Conservation (phyloP, 2,113 vertebrate genomes). For the Ageneiosus marmoratus region DNA sequence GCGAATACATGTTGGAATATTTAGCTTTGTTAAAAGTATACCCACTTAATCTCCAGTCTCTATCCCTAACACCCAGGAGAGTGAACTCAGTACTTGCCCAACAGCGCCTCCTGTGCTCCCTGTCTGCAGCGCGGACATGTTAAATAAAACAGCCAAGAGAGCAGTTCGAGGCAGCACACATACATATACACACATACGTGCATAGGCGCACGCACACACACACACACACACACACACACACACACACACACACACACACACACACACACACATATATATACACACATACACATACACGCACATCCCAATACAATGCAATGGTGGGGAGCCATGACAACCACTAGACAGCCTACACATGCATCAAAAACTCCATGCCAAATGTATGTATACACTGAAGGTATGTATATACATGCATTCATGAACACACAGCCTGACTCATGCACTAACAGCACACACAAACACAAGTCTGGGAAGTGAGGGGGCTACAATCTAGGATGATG, state of each 20-base stretch:
- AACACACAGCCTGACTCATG: constrained; percentile 34
- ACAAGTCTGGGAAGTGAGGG: constrained; percentile 14
- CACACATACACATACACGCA: not conserved
- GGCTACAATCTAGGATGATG: constrained; percentile 46
- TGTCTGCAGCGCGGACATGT: constrained; percentile 50
- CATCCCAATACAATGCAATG: constrained; percentile 26
- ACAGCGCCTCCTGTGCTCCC: constrained; percentile 45
- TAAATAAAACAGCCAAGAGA: constrained; percentile 43
- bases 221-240: not conserved
- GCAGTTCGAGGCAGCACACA: not conserved
- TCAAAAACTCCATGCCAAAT: constrained; percentile 19
- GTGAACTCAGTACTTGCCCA: constrained; percentile 48
- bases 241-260: not conserved
- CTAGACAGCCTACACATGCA: constrained; percentile 20
- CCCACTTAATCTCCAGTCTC: constrained; percentile 39
- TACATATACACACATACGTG: not conserved
- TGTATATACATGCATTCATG: constrained; percentile 40
- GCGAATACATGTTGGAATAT: not conserved
- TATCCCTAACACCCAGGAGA: constrained; percentile 42
- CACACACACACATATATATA: not conserved
- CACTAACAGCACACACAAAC: constrained; percentile 33
- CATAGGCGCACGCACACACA: not conserved
- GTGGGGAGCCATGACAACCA: constrained; percentile 19
- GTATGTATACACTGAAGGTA: constrained; percentile 25
- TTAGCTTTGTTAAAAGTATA: not conserved